These are phyloP conservation scores for Antennarius striatus DNA, from an alignment of 2,113 vertebrate species.

Conservation along the genomic window DNA sequence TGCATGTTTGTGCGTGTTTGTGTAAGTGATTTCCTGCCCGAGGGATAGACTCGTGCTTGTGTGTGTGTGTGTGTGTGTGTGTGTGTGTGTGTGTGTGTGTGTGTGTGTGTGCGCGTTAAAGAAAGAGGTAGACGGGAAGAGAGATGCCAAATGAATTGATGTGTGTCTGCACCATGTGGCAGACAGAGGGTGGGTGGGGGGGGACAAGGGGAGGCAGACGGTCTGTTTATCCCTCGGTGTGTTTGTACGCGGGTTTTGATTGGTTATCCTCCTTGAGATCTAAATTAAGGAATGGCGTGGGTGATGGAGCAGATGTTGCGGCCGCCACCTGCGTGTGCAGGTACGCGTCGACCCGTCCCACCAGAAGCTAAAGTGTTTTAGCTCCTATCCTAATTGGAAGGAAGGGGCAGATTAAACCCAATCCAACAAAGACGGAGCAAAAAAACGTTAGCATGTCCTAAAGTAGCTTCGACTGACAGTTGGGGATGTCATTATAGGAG, in stretches of 20 bases:
- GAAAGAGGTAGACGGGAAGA: constrained; percentile 42
- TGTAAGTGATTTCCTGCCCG: constrained; percentile 52
- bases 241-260: constrained; percentile 75
- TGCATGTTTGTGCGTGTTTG: constrained; percentile 46
- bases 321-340: constrained; percentile 31
- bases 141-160: constrained; percentile 73
- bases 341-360: constrained; percentile 45
- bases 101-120: constrained; percentile 18
- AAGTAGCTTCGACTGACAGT: constrained; percentile 50
- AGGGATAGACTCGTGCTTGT: constrained; percentile 37
- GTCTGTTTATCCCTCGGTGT: constrained; percentile 72
- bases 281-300: constrained; percentile 79
- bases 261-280: constrained; percentile 79
- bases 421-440: constrained; percentile 42
- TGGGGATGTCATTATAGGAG: constrained; percentile 33
- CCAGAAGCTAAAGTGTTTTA: constrained; percentile 57
- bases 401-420: constrained; percentile 67
- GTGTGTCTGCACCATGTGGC: constrained; percentile 73
- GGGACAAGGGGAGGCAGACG: constrained; percentile 46
- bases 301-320: constrained; percentile 68
- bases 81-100: constrained; percentile 41
- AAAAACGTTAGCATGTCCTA: constrained; percentile 17
- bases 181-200: constrained; percentile 48
- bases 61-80: constrained; percentile 31
- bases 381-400: constrained; percentile 78